Evolutionary conservation across 2,888 invertebrate species (phyloP).

Genomic region (Nebria salina): DNA sequence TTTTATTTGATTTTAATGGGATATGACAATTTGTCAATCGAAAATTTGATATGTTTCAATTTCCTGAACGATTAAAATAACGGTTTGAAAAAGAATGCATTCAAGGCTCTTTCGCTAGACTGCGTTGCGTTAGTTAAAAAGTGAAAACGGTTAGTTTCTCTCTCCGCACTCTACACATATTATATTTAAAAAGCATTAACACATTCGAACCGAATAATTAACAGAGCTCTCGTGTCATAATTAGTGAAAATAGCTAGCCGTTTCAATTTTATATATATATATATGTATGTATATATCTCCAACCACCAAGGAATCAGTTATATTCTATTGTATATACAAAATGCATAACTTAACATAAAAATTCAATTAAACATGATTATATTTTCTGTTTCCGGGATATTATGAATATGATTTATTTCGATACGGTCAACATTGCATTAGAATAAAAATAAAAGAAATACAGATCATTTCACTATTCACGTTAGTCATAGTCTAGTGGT

Average conservation of each 20-base stretch:
- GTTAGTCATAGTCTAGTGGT: no score
- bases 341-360: not conserved
- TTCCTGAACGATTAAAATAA: slow-evolving; percentile 1
- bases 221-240: not conserved
- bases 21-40: no score
- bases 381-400: not conserved
- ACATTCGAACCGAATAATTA: not conserved
- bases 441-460: not conserved
- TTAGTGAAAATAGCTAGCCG: not conserved
- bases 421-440: not conserved
- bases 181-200: not conserved
- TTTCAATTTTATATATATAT: not conserved
- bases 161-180: not conserved
- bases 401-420: not conserved
- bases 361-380: not conserved
- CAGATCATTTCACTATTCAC: no score
- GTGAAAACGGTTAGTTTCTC: not conserved
- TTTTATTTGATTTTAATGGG: no score
- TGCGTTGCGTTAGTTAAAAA: not conserved
- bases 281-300: not conserved
- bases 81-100: not conserved
- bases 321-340: not conserved
- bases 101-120: not conserved
- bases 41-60: not conserved
- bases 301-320: not conserved